Conservation (phyloP, 1,140 invertebrate genomes). For the Planococcus citri region DNA sequence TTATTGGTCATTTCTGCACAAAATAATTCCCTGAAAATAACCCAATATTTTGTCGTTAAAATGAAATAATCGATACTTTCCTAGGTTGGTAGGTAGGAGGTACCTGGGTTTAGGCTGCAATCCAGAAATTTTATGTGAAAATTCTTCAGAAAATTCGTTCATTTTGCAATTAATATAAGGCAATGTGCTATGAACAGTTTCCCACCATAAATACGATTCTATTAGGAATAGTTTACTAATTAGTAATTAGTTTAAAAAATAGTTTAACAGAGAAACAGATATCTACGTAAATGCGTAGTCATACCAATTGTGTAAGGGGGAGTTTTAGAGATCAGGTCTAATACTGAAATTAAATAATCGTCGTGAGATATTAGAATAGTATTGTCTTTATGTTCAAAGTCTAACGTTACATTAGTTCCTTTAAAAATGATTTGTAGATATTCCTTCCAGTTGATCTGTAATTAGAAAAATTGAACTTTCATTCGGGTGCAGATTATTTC, state of each 20-base stretch:
- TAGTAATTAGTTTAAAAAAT: not conserved
- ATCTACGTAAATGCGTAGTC: not conserved
- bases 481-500: no score
- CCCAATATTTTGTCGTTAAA: not conserved
- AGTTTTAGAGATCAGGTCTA: not conserved
- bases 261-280: not conserved
- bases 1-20: not conserved
- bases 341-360: not conserved
- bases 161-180: not conserved
- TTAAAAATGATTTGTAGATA: not conserved
- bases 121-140: not conserved
- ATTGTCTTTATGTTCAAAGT: not conserved
- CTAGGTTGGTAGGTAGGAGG: no score
- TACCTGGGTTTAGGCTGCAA: not conserved
- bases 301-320: not conserved
- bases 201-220: not conserved
- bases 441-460: not conserved
- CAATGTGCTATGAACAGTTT: not conserved
- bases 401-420: not conserved
- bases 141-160: not conserved
- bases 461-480: not conserved
- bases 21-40: not conserved
- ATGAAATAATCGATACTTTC: not conserved
- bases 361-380: not conserved
- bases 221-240: no score